Conservation (phyloP, 1,140 invertebrate species). For the Ectropis grisescens region DNA sequence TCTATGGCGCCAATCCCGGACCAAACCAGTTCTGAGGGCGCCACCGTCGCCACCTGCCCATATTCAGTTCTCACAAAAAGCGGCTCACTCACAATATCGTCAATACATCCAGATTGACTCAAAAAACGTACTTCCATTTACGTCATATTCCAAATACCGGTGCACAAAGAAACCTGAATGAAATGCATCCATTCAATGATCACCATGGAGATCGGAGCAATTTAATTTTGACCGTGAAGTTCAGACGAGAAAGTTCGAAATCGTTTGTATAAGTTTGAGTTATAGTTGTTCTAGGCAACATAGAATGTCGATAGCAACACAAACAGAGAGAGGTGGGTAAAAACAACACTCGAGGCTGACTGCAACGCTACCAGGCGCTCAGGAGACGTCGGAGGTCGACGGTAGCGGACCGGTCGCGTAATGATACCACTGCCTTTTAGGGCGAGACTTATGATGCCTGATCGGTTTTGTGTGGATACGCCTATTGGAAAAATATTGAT, state of each 20-base stretch:
- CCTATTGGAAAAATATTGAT: conserved; percentile 3
- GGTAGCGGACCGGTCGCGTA: conserved; percentile 46
- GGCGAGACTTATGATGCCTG: conserved; percentile 45
- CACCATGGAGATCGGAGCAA: too few relatives aligned
- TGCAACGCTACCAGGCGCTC: conserved; percentile 38
- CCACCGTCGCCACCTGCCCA: too few relatives aligned
- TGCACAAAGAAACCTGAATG: conserved; percentile 43
- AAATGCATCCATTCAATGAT: conserved; percentile 17
- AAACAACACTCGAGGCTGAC: conserved; percentile 39
- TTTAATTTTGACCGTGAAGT: too few relatives aligned
- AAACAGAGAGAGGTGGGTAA: conserved; percentile 43
- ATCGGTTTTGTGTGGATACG: conserved; percentile 30
- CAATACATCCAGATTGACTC: too few relatives aligned
- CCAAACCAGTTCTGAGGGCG: too few relatives aligned
- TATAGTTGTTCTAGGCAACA: conserved; percentile 20
- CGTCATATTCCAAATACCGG: conserved; percentile 44
- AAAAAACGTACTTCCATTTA: conserved; percentile 22
- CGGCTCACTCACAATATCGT: too few relatives aligned
- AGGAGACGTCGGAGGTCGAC: conserved; percentile 30
- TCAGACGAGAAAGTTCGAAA: too few relatives aligned
- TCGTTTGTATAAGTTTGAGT: too few relatives aligned
- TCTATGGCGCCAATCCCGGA: too few relatives aligned
- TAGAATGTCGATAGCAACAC: conserved; percentile 43
- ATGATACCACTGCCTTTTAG: conserved; percentile 58
- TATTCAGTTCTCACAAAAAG: too few relatives aligned